phyloP scores from a whole-genome alignment of 2,113 vertebrate genomes.

The Triplophysa siluroides region DNA sequence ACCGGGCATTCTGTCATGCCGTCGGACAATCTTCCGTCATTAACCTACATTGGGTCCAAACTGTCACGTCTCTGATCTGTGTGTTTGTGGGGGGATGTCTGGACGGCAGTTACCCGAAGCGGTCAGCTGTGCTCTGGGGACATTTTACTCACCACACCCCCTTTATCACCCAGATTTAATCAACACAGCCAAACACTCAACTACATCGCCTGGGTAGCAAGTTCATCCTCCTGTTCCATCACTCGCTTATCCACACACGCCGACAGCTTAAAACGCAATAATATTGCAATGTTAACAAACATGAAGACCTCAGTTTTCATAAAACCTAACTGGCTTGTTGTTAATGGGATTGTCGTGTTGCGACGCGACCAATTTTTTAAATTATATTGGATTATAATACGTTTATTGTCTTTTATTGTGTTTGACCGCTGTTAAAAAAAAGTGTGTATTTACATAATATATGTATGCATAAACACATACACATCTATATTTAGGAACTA shows the following conservation, averaged over 20 bases:
- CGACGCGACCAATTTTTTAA: too few relatives aligned
- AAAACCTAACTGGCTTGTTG: too few relatives aligned
- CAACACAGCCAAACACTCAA: background rate
- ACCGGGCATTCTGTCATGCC: background rate
- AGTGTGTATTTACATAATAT: too few relatives aligned
- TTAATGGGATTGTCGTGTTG: too few relatives aligned
- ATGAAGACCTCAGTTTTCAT: background rate
- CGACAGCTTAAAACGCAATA: background rate
- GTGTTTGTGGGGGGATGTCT: background rate
- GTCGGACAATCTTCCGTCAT: slow-evolving; percentile 1
- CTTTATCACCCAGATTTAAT: slow-evolving; percentile 39
- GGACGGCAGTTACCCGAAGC: background rate
- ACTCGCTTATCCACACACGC: background rate
- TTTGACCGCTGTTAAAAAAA: too few relatives aligned
- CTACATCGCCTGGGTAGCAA: too few relatives aligned
- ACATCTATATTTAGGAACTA: too few relatives aligned
- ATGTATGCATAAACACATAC: too few relatives aligned
- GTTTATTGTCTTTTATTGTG: too few relatives aligned
- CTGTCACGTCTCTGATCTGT: background rate
- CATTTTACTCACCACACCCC: slow-evolving; percentile 4
- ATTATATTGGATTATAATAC: too few relatives aligned
- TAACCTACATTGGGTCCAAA: background rate
- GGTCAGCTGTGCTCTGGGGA: background rate
- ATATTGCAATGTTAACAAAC: background rate
- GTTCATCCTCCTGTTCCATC: background rate